These are phyloP conservation scores for Phragmatobia fuliginosa DNA, from an alignment of 2,888 invertebrate species.

Conservation along the genomic window DNA sequence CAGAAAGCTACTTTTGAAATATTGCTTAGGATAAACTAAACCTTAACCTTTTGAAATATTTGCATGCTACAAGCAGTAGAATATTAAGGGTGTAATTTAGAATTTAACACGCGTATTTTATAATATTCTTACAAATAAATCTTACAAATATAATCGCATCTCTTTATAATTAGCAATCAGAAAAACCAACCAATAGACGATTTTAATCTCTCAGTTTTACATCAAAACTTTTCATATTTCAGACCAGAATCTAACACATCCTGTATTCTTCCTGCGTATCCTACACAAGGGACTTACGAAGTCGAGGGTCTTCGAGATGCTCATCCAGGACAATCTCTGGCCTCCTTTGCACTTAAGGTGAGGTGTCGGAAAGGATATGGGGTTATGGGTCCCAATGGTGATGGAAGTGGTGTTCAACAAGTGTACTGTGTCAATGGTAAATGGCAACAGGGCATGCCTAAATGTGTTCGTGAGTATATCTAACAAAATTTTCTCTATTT, in stretches of 20 bases:
- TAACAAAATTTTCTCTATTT: background rate
- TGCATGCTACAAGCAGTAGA: no score
- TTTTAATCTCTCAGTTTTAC: no score
- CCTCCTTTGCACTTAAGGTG: constrained; percentile 5
- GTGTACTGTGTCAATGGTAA: constrained; percentile 17
- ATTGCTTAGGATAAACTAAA: no score
- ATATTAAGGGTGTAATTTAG: no score
- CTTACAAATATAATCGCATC: no score
- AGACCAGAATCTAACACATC: background rate
- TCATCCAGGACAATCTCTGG: constrained; percentile 7
- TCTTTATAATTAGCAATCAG: background rate
- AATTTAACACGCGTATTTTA: no score
- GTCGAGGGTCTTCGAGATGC: constrained; percentile 7
- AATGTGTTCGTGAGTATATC: constrained; percentile 21
- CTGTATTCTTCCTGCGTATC: constrained; percentile 17
- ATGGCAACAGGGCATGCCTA: background rate
- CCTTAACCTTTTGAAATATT: no score
- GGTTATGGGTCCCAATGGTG: background rate
- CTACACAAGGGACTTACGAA: constrained; percentile 13
- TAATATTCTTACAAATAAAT: no score
- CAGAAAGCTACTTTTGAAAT: no score
- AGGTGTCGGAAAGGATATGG: constrained; percentile 12
- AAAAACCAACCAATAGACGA: background rate
- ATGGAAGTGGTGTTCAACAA: background rate
- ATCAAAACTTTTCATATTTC: background rate